A percentile compares a stretch with the other conserved stretches of the same genome.
phyloP scores from a whole-genome alignment of 2,888 invertebrate genomes.

The Tupiocoris notatus region DNA sequence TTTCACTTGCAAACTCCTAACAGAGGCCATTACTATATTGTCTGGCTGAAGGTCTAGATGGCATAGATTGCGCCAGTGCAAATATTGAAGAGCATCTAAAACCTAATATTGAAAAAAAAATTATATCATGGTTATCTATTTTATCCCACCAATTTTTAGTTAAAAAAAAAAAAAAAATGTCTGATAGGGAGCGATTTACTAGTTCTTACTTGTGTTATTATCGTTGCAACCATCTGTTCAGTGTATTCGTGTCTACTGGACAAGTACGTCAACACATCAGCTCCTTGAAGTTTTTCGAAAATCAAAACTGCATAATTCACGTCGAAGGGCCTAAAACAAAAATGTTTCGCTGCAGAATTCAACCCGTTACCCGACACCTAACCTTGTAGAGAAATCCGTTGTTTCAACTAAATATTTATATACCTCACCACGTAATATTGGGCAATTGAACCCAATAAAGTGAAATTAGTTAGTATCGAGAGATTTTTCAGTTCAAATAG shows the following conservation, averaged over 20 bases:
- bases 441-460: too few relatives aligned
- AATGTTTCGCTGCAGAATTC: too few relatives aligned
- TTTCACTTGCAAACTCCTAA: conserved; percentile 81
- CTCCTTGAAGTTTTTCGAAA: conserved; percentile 83
- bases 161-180: too few relatives aligned
- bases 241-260: conserved; percentile 82
- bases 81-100: conserved; percentile 85
- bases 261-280: conserved; percentile 85
- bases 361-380: too few relatives aligned
- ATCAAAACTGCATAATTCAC: conserved; percentile 69
- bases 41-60: conserved; percentile 91
- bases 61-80: conserved; percentile 90
- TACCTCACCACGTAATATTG: too few relatives aligned
- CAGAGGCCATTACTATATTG: conserved; percentile 88
- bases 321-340: conserved; percentile 63
- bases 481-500: too few relatives aligned
- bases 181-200: too few relatives aligned
- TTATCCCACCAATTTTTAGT: too few relatives aligned
- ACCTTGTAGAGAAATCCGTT: too few relatives aligned
- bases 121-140: too few relatives aligned
- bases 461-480: too few relatives aligned
- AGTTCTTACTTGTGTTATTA: conserved; percentile 69
- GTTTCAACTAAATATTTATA: too few relatives aligned
- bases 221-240: conserved; percentile 86
- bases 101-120: conserved; percentile 58